These are phyloP conservation scores for Cantharis rustica DNA, from an alignment of 2,888 invertebrate species.

Conservation along the genomic window DNA sequence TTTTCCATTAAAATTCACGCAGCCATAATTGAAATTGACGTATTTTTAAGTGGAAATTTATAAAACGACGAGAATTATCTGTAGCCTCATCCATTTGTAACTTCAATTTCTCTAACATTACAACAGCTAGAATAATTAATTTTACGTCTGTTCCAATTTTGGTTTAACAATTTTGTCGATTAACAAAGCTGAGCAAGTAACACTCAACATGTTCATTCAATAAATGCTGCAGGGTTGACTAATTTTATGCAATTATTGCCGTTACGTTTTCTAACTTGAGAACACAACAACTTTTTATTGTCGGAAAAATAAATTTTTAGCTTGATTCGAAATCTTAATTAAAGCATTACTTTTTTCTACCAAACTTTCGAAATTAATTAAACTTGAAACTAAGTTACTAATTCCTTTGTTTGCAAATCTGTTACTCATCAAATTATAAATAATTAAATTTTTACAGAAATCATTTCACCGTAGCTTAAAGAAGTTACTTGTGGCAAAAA, in stretches of 20 bases:
- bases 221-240: slow-evolving; percentile 17
- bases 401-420: not conserved
- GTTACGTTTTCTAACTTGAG: slow-evolving; percentile 1
- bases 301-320: not conserved
- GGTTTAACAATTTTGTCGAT: slow-evolving; percentile 13
- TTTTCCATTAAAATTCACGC: not conserved
- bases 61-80: slow-evolving; percentile 12
- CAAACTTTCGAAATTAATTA: not conserved
- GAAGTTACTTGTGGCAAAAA: not conserved
- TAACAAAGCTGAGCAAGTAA: slow-evolving; percentile 14
- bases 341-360: not conserved
- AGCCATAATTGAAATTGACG: not conserved
- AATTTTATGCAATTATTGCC: slow-evolving; percentile 17
- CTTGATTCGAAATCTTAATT: not conserved
- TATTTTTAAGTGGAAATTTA: slow-evolving; percentile 16
- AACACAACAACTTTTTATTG: slow-evolving; percentile 5
- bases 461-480: not conserved
- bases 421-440: not conserved
- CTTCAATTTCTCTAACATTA: slow-evolving; percentile 13
- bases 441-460: not conserved
- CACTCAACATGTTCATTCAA: slow-evolving; percentile 16
- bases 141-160: slow-evolving; percentile 15
- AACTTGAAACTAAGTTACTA: not conserved
- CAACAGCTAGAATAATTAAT: slow-evolving; percentile 13
- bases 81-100: slow-evolving; percentile 14